Conservation (phyloP, 2,888 invertebrate species). For the Pachliopta kotzebuea region DNA sequence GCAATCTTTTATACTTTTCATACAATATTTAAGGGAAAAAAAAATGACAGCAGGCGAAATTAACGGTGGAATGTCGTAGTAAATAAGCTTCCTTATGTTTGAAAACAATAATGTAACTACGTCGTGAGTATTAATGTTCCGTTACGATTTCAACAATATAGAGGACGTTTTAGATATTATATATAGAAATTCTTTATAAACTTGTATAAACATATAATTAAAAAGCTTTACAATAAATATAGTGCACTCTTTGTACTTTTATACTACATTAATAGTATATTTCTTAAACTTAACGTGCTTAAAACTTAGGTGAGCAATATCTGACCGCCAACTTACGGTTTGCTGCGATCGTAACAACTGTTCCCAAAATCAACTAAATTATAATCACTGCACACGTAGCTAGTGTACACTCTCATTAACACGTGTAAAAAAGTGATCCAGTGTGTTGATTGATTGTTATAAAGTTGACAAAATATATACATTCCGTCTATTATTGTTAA, state of each 20-base stretch:
- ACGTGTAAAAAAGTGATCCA: constrained; percentile 5
- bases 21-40: background rate
- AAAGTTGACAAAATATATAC: constrained; percentile 1
- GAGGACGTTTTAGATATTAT: constrained; percentile 4
- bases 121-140: constrained; percentile 24
- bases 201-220: constrained; percentile 22
- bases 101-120: constrained; percentile 1
- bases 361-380: constrained; percentile 14
- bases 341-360: constrained; percentile 31
- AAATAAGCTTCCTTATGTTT: constrained; percentile 5
- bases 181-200: constrained; percentile 22
- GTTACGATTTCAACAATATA: constrained; percentile 13
- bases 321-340: constrained; percentile 14
- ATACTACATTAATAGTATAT: constrained; percentile 41
- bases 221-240: constrained; percentile 33
- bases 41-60: constrained; percentile 8
- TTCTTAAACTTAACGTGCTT: constrained; percentile 46
- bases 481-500: constrained; percentile 17
- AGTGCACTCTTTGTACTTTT: constrained; percentile 56
- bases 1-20: background rate
- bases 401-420: background rate
- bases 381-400: background rate
- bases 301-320: constrained; percentile 62
- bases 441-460: constrained; percentile 13
- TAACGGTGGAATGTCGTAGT: constrained; percentile 11